Percentiles rank a stretch among this genome's conserved stretches.
Evolutionary conservation across 2,113 vertebrate genomes (phyloP).

Genomic region (Eonycteris spelaea): DNA sequence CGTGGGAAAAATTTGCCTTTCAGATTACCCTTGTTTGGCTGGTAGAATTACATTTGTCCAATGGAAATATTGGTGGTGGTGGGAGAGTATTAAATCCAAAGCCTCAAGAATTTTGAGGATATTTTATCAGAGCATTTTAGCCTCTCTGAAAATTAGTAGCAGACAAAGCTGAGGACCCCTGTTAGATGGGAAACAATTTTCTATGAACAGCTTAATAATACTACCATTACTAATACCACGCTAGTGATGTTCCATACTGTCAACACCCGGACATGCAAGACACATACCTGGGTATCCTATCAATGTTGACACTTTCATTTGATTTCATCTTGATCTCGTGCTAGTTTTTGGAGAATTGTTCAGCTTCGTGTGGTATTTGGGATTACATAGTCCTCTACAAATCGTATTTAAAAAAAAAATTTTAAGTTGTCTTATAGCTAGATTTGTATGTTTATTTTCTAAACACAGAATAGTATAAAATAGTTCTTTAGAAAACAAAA

Average conservation of each 20-base stretch:
- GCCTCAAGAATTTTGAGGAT: background rate
- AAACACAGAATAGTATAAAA: background rate
- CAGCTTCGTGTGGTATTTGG: background rate
- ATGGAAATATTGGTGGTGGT: background rate
- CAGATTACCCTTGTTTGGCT: background rate
- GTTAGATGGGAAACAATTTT: background rate
- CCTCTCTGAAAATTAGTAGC: background rate
- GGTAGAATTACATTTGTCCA: background rate
- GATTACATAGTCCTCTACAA: background rate
- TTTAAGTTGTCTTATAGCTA: background rate
- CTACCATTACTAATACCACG: background rate
- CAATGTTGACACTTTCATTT: background rate
- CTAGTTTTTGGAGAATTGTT: background rate
- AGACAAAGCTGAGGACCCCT: background rate
- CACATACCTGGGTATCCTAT: background rate
- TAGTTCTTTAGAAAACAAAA: background rate
- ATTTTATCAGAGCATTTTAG: background rate
- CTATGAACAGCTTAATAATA: background rate
- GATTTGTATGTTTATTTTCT: constrained; percentile 1
- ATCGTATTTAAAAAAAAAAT: background rate
- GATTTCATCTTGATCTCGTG: background rate
- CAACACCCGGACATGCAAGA: background rate
- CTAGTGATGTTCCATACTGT: background rate
- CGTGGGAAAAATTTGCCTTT: background rate
- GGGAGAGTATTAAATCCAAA: background rate